Evolutionary conservation across 2,888 invertebrate genomes (phyloP), one percentile per base, ranked within the genome.

Genomic region (Ashinkailepas kermadecensis): DNA sequence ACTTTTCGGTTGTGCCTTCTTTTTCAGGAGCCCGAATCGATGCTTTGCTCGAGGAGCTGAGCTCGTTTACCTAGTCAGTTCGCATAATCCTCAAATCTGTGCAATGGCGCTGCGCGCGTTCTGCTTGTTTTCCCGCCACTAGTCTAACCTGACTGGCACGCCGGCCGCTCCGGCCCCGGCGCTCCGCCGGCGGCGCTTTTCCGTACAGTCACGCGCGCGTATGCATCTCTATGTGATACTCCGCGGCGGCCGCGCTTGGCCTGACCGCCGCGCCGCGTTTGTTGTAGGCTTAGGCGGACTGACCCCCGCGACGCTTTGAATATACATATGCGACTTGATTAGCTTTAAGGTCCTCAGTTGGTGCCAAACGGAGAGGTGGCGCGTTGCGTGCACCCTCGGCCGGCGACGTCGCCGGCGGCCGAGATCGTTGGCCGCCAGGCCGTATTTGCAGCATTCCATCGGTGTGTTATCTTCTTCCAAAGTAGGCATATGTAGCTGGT

Each of bases 401-500:
- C 67, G 67, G 67, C 25, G 67, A 3, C 25, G 25, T 25, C 39
- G 4, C 39, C 2, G 12, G 10, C 67, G 13, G 25, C 25, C 25
- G 25, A 13, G 7, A 25, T 25, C 67, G 13, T 25, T 13, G 62
- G 18, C 13, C 11, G 25, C 25, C 39, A 4, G 39, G 39, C 39
- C 39, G 39, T 39, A 13, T 59, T 74, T 13, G 74, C 74, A 39
- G 74, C 74, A 74, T 74, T 74, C 74, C 74, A 54, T 74, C 9
- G 54, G 18, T 74, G 74, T 74, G 54, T 74, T 74, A 74, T 74
- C 74, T 74, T 70, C 70, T 70, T 74, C 74, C 74, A 74, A 18
- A 74, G 74, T 74, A 70, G 70, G 12, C 70, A 70, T 70, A 13
- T 12, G 65, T 65, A 67, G 67, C 67, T 12, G 13, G 67, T 67